Evolutionary conservation across 2,888 invertebrate species (phyloP).

Genomic region (Phaonia tiefii): DNA sequence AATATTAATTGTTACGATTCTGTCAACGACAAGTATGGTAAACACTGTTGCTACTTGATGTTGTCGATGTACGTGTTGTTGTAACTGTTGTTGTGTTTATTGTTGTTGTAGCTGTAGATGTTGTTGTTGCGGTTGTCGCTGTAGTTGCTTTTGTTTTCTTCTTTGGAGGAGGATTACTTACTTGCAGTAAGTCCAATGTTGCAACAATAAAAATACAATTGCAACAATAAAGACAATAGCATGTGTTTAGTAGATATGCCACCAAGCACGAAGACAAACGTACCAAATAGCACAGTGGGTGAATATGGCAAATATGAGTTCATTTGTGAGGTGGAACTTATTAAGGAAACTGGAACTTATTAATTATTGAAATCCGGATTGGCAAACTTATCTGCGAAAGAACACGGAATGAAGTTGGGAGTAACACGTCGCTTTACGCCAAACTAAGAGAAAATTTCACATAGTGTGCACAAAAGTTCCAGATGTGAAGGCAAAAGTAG

Average conservation of each 20-base stretch:
- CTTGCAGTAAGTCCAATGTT: conserved; percentile 26
- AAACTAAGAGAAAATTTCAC: too few relatives aligned
- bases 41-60: conserved; percentile 38
- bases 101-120: not conserved
- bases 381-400: too few relatives aligned
- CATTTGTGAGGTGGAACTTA: too few relatives aligned
- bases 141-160: not conserved
- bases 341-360: too few relatives aligned
- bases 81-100: conserved; percentile 23
- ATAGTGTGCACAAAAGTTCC: too few relatives aligned
- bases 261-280: conserved; percentile 14
- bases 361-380: too few relatives aligned
- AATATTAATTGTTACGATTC: conserved; percentile 67
- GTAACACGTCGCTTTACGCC: too few relatives aligned
- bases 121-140: not conserved
- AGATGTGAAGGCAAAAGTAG: too few relatives aligned
- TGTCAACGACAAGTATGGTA: conserved; percentile 58
- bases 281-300: conserved; percentile 29
- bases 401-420: too few relatives aligned
- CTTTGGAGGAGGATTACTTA: not conserved
- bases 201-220: conserved; percentile 63
- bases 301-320: too few relatives aligned
- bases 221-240: conserved; percentile 61
- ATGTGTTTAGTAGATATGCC: conserved; percentile 66
- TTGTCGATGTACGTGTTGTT: conserved; percentile 21